Conservation (phyloP, 1,140 invertebrate species). For the Drosophila obscura region DNA sequence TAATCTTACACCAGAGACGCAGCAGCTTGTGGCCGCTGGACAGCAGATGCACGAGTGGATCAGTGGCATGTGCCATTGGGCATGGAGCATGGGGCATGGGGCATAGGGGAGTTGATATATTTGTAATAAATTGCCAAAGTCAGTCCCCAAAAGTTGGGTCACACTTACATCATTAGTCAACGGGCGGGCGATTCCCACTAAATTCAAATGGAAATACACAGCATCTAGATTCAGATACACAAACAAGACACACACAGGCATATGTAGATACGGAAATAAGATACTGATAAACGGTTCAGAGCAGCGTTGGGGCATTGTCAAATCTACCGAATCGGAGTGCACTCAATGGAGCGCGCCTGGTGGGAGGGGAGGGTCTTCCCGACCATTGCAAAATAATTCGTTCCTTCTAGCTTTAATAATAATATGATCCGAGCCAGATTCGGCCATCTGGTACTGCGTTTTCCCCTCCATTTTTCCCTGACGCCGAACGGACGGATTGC, state of each 20-base stretch:
- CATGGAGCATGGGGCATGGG: too few relatives aligned
- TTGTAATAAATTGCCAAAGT: slow-evolving; percentile 75
- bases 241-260: slow-evolving; percentile 18
- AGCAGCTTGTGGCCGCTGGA: slow-evolving; percentile 25
- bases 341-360: slow-evolving; percentile 58
- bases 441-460: too few relatives aligned
- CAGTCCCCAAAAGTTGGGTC: slow-evolving; percentile 66
- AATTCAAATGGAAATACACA: slow-evolving; percentile 60
- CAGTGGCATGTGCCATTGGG: neutral
- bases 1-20: slow-evolving; percentile 57
- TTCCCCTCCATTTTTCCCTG: too few relatives aligned
- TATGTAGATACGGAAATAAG: slow-evolving; percentile 4
- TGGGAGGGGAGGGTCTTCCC: too few relatives aligned
- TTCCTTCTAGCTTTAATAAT: too few relatives aligned
- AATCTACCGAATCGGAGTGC: slow-evolving; percentile 76
- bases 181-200: slow-evolving; percentile 45
- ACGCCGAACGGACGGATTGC: neutral
- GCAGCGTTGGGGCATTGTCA: slow-evolving; percentile 51
- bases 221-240: slow-evolving; percentile 16
- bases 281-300: too few relatives aligned
- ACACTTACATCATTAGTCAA: slow-evolving; percentile 72
- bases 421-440: too few relatives aligned
- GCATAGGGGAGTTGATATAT: slow-evolving; percentile 64
- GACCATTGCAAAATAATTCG: too few relatives aligned
- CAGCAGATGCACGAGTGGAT: slow-evolving; percentile 9